Conservation (phyloP, 2,888 invertebrate genomes). For the Apotomis turbidana region DNA sequence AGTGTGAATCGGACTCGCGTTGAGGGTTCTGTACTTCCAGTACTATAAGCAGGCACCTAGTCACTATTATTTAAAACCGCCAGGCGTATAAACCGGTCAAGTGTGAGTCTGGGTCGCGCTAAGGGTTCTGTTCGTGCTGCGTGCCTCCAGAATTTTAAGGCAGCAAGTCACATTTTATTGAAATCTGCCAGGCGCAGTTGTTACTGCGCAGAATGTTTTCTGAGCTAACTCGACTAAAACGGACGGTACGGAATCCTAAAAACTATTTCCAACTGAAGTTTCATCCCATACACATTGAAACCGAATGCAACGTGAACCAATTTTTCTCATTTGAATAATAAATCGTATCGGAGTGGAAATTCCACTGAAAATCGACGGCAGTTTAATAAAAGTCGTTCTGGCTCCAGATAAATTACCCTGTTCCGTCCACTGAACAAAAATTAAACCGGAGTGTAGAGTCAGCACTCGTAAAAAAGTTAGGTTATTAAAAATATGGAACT, state of each 20-base stretch:
- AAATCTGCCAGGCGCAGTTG: too few species aligned
- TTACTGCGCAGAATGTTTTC: too few species aligned
- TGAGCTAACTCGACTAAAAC: too few species aligned
- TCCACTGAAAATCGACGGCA: slow-evolving; percentile 22
- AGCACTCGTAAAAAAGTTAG: slow-evolving; percentile 21
- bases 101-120: too few species aligned
- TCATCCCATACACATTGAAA: slow-evolving; percentile 10
- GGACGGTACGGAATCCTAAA: not conserved
- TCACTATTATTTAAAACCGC: too few species aligned
- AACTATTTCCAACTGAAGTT: not conserved
- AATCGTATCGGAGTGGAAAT: slow-evolving; percentile 25
- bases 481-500: not conserved
- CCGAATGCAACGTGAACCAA: slow-evolving; percentile 23
- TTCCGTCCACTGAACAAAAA: slow-evolving; percentile 25
- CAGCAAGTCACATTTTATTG: too few species aligned
- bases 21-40: not conserved
- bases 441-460: slow-evolving; percentile 23
- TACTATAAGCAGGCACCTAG: too few species aligned
- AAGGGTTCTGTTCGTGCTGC: too few species aligned
- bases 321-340: slow-evolving; percentile 30
- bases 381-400: slow-evolving; percentile 31
- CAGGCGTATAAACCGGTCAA: too few species aligned
- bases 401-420: slow-evolving; percentile 28
- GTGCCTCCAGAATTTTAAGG: too few species aligned
- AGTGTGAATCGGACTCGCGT: not conserved